Percentiles rank a stretch among this genome's conserved stretches.
These are phyloP conservation scores for Petroica traversi DNA, from an alignment of 2,113 vertebrate genomes.

Conservation along the genomic window DNA sequence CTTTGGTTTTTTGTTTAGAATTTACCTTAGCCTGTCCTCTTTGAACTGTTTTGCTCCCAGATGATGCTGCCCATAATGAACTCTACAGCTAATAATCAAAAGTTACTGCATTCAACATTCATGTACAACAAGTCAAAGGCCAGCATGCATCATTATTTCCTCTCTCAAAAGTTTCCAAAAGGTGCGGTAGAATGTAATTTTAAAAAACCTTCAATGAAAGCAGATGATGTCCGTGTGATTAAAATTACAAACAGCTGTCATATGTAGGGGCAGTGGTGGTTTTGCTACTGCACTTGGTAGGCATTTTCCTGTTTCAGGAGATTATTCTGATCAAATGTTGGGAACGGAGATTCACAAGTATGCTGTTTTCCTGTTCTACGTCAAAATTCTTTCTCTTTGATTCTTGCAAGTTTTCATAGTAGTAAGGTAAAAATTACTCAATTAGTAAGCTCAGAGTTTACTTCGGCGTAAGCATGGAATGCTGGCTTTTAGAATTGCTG, in stretches of 20 bases:
- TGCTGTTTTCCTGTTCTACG: fast-evolving
- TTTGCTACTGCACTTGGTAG: not conserved
- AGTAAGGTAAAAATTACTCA: not conserved
- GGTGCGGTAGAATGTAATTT: not conserved
- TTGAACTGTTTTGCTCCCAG: not conserved
- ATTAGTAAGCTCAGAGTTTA: not conserved
- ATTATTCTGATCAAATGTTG: not conserved
- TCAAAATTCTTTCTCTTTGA: not conserved
- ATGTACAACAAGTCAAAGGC: not conserved
- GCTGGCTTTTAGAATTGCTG: not conserved
- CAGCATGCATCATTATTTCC: not conserved
- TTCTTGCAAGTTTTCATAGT: not conserved
- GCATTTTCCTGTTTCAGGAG: not conserved
- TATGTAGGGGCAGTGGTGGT: not conserved
- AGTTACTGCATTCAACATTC: not conserved
- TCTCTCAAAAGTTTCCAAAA: not conserved
- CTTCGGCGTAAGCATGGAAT: not conserved
- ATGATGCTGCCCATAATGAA: not conserved
- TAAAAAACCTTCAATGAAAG: not conserved
- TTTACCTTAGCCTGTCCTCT: not conserved
- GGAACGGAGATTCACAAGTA: not conserved
- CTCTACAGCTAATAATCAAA: not conserved
- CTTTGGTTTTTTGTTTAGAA: not conserved
- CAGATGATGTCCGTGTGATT: not conserved
- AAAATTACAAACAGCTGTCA: not conserved